These are phyloP conservation scores for Clitarchus hookeri DNA, from an alignment of 2,888 invertebrate genomes.

Conservation along the genomic window DNA sequence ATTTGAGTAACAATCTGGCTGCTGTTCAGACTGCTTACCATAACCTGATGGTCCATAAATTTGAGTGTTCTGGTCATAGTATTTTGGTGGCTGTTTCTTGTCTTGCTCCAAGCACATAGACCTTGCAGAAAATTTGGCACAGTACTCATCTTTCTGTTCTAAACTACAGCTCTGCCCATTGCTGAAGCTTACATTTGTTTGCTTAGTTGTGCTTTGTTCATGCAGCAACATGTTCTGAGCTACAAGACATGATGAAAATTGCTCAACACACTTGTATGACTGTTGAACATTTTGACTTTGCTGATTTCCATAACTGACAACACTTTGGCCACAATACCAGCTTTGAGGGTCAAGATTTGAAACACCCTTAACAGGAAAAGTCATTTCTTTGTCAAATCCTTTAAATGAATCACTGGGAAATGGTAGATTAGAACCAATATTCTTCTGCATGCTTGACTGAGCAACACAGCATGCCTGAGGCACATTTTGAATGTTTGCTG, in stretches of 20 bases:
- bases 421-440: constrained; percentile 35
- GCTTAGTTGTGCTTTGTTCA: constrained; percentile 36
- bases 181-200: constrained; percentile 7
- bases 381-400: constrained; percentile 37
- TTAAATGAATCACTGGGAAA: constrained; percentile 34
- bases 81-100: constrained; percentile 35
- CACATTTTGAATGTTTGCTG: constrained; percentile 28
- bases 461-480: constrained; percentile 35
- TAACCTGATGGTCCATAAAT: constrained; percentile 16
- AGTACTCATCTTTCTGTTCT: constrained; percentile 27
- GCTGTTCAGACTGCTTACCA: constrained; percentile 15
- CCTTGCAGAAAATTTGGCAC: constrained; percentile 23
- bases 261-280: constrained; percentile 39
- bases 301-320: constrained; percentile 33
- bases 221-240: constrained; percentile 33
- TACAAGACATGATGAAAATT: constrained; percentile 39
- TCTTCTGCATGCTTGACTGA: constrained; percentile 32
- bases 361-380: constrained; percentile 30
- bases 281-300: constrained; percentile 34
- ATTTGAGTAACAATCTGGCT: not conserved
- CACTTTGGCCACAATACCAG: constrained; percentile 39
- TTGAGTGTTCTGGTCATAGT: constrained; percentile 32
- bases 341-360: constrained; percentile 35
- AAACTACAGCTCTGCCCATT: constrained; percentile 21
- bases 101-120: constrained; percentile 28